Percentiles rank a stretch among this genome's conserved stretches.
Evolutionary conservation across 2,797 vertebrate species (phyloP).

Genomic region (Rhinogobio ventralis): DNA sequence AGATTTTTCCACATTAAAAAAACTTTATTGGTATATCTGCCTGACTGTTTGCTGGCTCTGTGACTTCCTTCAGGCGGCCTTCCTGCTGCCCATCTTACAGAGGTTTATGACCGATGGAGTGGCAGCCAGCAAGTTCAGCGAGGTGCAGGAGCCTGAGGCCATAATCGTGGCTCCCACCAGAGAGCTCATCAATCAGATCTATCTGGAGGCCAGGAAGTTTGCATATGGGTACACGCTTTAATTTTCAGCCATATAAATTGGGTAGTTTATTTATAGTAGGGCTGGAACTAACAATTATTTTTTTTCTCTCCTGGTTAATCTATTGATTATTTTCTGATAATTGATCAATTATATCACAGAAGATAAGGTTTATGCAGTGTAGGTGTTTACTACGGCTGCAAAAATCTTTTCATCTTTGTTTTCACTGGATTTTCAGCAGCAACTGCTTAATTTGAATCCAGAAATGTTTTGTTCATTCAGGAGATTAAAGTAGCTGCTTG

Average conservation of each 20-base stretch:
- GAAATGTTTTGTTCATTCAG: no score
- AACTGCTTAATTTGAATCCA: no score
- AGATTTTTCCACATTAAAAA: no score
- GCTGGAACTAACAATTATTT: no score
- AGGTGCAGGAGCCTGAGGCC: constrained; percentile 88
- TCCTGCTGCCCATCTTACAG: constrained; percentile 91
- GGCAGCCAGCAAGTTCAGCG: constrained; percentile 85
- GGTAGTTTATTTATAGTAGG: no score
- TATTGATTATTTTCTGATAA: neutral
- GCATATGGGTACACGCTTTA: constrained; percentile 79
- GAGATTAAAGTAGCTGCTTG: no score
- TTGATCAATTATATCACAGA: neutral
- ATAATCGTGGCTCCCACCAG: constrained; percentile 93
- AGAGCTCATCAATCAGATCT: constrained; percentile 94
- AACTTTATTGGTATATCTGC: neutral
- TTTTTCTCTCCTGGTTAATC: neutral
- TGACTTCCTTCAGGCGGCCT: constrained; percentile 83
- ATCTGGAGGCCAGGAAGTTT: constrained; percentile 93
- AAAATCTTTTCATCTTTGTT: no score
- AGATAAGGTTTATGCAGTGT: neutral
- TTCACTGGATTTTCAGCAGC: no score
- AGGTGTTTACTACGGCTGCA: neutral
- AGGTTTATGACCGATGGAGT: constrained; percentile 85
- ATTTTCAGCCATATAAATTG: neutral
- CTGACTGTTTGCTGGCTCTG: neutral